Percentiles rank a stretch among this genome's conserved stretches.
phyloP scores from a whole-genome alignment of 2,888 invertebrate genomes.

The Penaeus monodon region DNA sequence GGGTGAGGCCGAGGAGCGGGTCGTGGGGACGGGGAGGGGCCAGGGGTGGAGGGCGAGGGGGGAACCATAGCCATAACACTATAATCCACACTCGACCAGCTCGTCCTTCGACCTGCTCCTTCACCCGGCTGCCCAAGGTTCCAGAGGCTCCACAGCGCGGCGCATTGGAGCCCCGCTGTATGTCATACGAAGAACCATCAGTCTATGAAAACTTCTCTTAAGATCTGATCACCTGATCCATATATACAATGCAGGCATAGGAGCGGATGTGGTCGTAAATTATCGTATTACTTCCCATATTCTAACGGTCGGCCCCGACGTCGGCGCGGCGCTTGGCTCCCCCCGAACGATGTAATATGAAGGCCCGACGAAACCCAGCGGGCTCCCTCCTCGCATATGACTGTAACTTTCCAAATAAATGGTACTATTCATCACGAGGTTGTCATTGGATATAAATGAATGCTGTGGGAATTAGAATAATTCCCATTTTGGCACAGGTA shows the following conservation, averaged over 20 bases:
- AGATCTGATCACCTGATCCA: slow-evolving; percentile 59
- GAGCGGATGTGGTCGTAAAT: slow-evolving; percentile 43
- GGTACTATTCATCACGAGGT: slow-evolving; percentile 57
- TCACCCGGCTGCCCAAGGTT: background rate
- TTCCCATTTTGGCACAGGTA: slow-evolving; percentile 56
- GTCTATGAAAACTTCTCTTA: slow-evolving; percentile 44
- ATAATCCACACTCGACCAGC: too few species aligned
- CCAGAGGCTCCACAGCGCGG: background rate
- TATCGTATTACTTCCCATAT: slow-evolving; percentile 53
- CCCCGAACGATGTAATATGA: slow-evolving; percentile 44
- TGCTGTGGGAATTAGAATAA: slow-evolving; percentile 60
- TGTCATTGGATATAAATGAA: slow-evolving; percentile 60
- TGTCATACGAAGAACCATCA: slow-evolving; percentile 41
- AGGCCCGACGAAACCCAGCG: slow-evolving; percentile 26
- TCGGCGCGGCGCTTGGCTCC: background rate
- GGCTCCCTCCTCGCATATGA: slow-evolving; percentile 38
- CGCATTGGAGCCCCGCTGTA: slow-evolving; percentile 28
- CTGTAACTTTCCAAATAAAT: slow-evolving; percentile 61
- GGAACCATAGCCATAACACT: too few species aligned
- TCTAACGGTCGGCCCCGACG: slow-evolving; percentile 36
- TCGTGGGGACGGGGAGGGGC: background rate
- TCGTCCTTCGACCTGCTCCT: background rate
- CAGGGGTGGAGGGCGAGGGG: too few species aligned
- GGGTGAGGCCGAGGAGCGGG: slow-evolving; percentile 26
- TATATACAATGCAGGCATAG: slow-evolving; percentile 58